Evolutionary conservation across 2,888 invertebrate genomes (phyloP), one percentile per base, ranked within the genome.

Genomic region (Caenorhabditis virilis): DNA sequence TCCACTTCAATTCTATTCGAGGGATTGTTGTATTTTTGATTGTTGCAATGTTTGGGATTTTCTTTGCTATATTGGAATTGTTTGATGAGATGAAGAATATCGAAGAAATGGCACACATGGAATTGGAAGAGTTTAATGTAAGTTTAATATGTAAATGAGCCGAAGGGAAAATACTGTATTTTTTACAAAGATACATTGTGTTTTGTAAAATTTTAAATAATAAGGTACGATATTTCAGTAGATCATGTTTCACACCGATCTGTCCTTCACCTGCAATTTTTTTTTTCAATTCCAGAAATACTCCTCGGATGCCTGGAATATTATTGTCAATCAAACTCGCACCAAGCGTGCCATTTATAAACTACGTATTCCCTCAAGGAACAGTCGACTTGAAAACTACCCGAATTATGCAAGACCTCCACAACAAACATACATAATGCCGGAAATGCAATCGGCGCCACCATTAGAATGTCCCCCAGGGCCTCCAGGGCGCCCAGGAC

Each of bases 101-200:
- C 1, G 51, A 61, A 13, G 4, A 27, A 3, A 11, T 35, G 6
- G 23, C 55, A 18, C 41, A 25, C 27, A 20, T 38, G 13, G 57
- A 63, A 39, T 41, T 63, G 49, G 38, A 42, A 5, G 50, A 22
- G 0, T 63, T 57, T 35, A 36, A 63, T 39, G 63, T 62, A 43
- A 20, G 11, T 47, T 1, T 1, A 25, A 23, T 6, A 6, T 30
- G 15, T 41, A 41, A 23, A 27, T 15, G n/a, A n/a, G n/a, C n/a
- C n/a, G n/a, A n/a, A n/a, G n/a, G n/a, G n/a, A n/a, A n/a, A n/a
- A n/a, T n/a, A n/a, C n/a, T n/a, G n/a, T n/a, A n/a, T n/a, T n/a
- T n/a, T n/a, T n/a, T n/a, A n/a, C n/a, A n/a, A n/a, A n/a, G n/a
- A n/a, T n/a, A n/a, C n/a, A n/a, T n/a, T n/a, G n/a, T n/a, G n/a